phyloP scores from a whole-genome alignment of 2,888 invertebrate genomes.

The Erebia ligea region DNA sequence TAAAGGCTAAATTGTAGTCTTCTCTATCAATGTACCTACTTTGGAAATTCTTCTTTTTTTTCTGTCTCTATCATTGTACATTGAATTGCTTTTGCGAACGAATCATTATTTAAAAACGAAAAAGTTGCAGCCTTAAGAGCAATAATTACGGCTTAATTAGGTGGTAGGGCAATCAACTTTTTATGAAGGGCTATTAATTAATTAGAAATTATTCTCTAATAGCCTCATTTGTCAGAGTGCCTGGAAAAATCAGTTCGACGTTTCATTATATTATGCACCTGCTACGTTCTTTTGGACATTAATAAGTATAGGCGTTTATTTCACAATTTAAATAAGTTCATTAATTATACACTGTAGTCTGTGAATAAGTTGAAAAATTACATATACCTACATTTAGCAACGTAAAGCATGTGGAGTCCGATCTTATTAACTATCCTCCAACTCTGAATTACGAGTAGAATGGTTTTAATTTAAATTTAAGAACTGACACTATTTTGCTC shows the following conservation, averaged over 20 bases:
- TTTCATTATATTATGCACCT: slow-evolving; percentile 34
- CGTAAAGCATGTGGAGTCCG: no score
- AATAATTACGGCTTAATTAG: slow-evolving; percentile 22
- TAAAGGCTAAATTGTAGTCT: no score
- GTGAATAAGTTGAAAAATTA: background rate
- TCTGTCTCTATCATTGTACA: no score
- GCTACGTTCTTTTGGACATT: slow-evolving; percentile 29
- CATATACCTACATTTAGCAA: background rate
- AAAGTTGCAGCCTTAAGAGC: slow-evolving; percentile 4
- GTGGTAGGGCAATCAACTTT: slow-evolving; percentile 18
- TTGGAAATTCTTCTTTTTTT: background rate
- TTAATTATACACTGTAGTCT: no score
- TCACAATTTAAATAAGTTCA: no score
- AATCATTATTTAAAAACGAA: background rate
- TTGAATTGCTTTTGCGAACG: background rate
- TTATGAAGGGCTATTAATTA: slow-evolving; percentile 25
- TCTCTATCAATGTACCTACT: background rate
- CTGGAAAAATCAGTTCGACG: slow-evolving; percentile 35
- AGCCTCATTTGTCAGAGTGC: slow-evolving; percentile 22
- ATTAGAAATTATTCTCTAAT: slow-evolving; percentile 33
- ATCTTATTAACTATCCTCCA: no score
- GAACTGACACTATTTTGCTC: no score
- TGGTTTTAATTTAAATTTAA: no score
- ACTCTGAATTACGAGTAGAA: no score
- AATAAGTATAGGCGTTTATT: background rate